Evolutionary conservation across 2,797 vertebrate species (phyloP), one percentile per base, ranked within the genome.

Genomic region (Bradypus variegatus): DNA sequence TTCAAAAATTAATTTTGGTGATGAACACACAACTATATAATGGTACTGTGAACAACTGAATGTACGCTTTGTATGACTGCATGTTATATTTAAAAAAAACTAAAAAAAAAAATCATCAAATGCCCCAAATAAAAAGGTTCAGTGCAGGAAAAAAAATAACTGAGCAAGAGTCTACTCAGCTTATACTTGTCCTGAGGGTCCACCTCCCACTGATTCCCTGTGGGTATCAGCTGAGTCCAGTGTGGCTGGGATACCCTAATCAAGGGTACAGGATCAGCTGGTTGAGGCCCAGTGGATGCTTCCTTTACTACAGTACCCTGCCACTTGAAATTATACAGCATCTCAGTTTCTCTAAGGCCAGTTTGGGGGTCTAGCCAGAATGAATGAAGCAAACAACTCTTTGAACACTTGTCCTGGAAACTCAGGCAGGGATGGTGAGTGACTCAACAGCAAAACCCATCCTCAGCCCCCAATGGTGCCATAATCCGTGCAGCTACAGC

Each of bases 381-480:
- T 18, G 25, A 19, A 90, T 27, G 77, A 93, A 90, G 50, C 38
- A 72, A 77, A 90, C 33, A 90, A 38, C 41, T 85, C 67, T 92
- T 78, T 85, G 50, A 58, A 94, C 27, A 53, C 18, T 93, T 67
- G 86, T 29, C 18, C 84, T 72, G 62, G 53, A 94, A 83, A 91
- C 75, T 77, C 60, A 88, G 60, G 73, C 36, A 87, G 38, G 41
- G n/a, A 89, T 14, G 19, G 12, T 72, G 33, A 84, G 25, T 64
- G 83, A 55, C 70, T 91, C 81, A 45, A 84, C 16, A 92, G 48
- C 76, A 76, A 89, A 93, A 50, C 23, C 58, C 11, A 86, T 29
- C 64, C 18, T 16, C 29, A 72, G 16, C 9, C 21, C n/a, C 65
- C 41, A 21, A 0, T 72, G 50, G 33, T 92, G 8, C 13, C 86